Percentiles rank a stretch among this genome's conserved stretches.
Evolutionary conservation across 2,113 vertebrate species (phyloP).

Genomic region (Pelecanus crispus): DNA sequence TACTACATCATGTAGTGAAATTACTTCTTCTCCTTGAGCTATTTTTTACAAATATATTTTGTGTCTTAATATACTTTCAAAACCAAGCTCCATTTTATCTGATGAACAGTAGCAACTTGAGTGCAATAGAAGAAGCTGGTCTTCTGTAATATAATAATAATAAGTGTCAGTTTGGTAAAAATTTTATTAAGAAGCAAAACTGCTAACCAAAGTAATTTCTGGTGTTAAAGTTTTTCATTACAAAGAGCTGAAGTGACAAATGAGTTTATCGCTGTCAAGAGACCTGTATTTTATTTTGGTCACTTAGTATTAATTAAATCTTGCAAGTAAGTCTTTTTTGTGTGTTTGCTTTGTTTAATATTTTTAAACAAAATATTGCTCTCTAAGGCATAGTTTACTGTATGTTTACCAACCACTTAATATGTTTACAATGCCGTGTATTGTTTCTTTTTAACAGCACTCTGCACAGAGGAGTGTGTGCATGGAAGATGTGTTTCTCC

Average conservation of each 20-base stretch:
- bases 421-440: not conserved
- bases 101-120: not conserved
- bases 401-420: not conserved
- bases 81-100: not conserved
- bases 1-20: not conserved
- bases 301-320: constrained; percentile 46
- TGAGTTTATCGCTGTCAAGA: not conserved
- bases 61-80: not conserved
- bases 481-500: constrained; percentile 95
- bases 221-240: not conserved
- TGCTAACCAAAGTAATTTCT: constrained; percentile 31
- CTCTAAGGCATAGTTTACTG: not conserved
- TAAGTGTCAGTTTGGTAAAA: constrained; percentile 49
- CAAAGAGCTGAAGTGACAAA: not conserved
- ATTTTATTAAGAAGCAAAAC: not conserved
- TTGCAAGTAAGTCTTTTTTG: not conserved
- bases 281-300: constrained; percentile 16
- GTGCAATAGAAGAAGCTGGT: constrained; percentile 12
- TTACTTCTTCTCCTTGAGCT: constrained; percentile 4
- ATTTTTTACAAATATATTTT: not conserved
- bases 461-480: constrained; percentile 94
- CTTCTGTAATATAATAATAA: constrained; percentile 59
- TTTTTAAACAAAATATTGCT: not conserved
- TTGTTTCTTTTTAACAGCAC: constrained; percentile 73
- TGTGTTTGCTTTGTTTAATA: not conserved